These are phyloP conservation scores for Gerris buenoi DNA, from an alignment of 1,140 invertebrate species.

Conservation along the genomic window DNA sequence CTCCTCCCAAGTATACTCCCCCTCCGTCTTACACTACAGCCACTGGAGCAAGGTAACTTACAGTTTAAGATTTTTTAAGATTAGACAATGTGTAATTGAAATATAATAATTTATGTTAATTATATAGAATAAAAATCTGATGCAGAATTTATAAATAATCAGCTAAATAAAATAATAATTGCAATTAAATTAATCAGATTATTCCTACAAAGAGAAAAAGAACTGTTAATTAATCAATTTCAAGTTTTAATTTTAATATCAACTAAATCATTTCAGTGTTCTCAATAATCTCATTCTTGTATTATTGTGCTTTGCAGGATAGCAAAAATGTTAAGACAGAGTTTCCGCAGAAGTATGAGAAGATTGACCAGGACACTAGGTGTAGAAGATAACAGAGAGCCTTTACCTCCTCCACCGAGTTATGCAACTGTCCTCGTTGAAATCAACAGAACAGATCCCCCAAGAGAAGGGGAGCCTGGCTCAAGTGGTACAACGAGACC, in stretches of 20 bases:
- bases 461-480: conserved; percentile 8
- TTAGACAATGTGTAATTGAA: no score
- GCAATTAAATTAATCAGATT: no score
- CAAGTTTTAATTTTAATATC: no score
- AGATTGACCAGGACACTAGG: conserved; percentile 40
- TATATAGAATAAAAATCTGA: no score
- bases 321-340: conserved; percentile 61
- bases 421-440: conserved; percentile 46
- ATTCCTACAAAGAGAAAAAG: no score
- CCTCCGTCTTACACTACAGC: conserved; percentile 82
- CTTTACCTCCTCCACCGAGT: conserved; percentile 39
- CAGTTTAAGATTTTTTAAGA: no score
- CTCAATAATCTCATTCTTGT: no score
- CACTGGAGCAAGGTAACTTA: conserved; percentile 53
- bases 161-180: no score
- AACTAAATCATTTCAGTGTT: no score
- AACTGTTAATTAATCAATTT: no score
- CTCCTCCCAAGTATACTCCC: conserved; percentile 82
- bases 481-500: conserved; percentile 33
- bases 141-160: no score
- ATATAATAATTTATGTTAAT: no score
- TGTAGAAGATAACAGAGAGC: conserved; percentile 26
- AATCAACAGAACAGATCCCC: conserved; percentile 32
- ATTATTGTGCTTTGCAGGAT: conserved; percentile 33
- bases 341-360: conserved; percentile 61